These are phyloP conservation scores for Scaeva pyrastri DNA, from an alignment of 2,888 invertebrate genomes.

Conservation along the genomic window DNA sequence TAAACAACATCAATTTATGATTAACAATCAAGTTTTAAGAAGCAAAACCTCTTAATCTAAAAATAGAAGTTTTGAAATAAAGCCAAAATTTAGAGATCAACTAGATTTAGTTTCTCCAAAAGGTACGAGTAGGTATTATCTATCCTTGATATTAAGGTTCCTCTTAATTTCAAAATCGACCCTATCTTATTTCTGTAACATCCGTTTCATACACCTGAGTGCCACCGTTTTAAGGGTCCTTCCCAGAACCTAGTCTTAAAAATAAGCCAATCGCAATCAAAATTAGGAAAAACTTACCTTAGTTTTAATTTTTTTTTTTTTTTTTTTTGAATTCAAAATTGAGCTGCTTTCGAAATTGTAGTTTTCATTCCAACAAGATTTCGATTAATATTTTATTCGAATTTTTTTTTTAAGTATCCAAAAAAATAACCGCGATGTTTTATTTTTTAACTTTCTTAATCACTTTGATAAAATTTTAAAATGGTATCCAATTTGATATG, in stretches of 20 bases:
- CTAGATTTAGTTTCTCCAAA: no score
- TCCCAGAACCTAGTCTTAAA: neutral
- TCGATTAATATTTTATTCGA: neutral
- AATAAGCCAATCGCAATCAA: slow-evolving; percentile 1
- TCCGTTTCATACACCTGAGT: no score
- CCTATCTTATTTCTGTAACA: no score
- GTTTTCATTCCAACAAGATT: slow-evolving; percentile 40
- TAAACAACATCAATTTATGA: no score
- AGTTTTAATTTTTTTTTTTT: slow-evolving; percentile 9
- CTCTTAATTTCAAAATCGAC: no score
- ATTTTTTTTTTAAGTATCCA: slow-evolving; percentile 26
- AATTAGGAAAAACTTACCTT: slow-evolving; percentile 37
- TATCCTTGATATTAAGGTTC: no score
- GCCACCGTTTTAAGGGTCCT: no score
- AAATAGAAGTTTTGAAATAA: no score
- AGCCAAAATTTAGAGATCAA: no score
- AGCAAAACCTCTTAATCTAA: no score
- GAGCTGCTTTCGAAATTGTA: neutral
- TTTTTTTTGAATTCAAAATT: slow-evolving; percentile 25
- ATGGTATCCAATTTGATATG: slow-evolving; percentile 44
- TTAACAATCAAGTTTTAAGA: no score
- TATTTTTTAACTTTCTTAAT: slow-evolving; percentile 31
- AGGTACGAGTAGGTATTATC: no score
- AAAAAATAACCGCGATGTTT: slow-evolving; percentile 41
- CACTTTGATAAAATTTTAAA: slow-evolving; percentile 29